A percentile compares a stretch with the other conserved stretches of the same genome.
phyloP scores from a whole-genome alignment of 2,797 vertebrate genomes.

The Xyrichtys novacula region DNA sequence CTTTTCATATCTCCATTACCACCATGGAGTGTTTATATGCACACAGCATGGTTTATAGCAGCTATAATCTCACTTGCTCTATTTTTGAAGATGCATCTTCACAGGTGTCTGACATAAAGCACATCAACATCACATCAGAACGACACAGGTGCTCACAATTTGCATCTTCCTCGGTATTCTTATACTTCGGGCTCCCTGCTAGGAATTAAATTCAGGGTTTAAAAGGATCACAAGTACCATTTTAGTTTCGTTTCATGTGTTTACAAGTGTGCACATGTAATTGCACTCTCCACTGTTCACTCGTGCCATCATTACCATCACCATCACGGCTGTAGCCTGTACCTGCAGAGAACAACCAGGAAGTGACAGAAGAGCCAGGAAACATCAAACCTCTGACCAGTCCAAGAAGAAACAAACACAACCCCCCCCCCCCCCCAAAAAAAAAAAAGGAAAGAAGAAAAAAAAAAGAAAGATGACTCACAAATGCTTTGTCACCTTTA shows the following conservation, averaged over 20 bases:
- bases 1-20: slow-evolving; percentile 8
- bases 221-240: slow-evolving; percentile 20
- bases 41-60: slow-evolving; percentile 23
- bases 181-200: slow-evolving; percentile 3
- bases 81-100: slow-evolving; percentile 17
- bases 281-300: slow-evolving; percentile 18
- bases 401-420: slow-evolving; percentile 29
- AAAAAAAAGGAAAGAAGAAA: slow-evolving; percentile 18
- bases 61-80: slow-evolving; percentile 11
- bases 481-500: slow-evolving; percentile 39
- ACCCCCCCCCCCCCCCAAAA: background rate
- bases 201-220: slow-evolving; percentile 28
- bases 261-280: slow-evolving; percentile 28
- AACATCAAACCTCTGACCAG: slow-evolving; percentile 52
- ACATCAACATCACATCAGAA: slow-evolving; percentile 30
- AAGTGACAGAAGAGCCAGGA: slow-evolving; percentile 35
- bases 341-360: slow-evolving; percentile 28
- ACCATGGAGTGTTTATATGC: slow-evolving; percentile 28
- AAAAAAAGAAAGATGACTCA: slow-evolving; percentile 11
- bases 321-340: slow-evolving; percentile 37
- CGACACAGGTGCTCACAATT: slow-evolving; percentile 9
- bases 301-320: slow-evolving; percentile 10
- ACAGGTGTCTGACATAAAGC: slow-evolving; percentile 18
- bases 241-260: slow-evolving; percentile 20
- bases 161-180: slow-evolving; percentile 21